Evolutionary conservation across 2,797 vertebrate species (phyloP), one percentile per base, ranked within the genome.

Genomic region (Lagorchestes hirsutus): DNA sequence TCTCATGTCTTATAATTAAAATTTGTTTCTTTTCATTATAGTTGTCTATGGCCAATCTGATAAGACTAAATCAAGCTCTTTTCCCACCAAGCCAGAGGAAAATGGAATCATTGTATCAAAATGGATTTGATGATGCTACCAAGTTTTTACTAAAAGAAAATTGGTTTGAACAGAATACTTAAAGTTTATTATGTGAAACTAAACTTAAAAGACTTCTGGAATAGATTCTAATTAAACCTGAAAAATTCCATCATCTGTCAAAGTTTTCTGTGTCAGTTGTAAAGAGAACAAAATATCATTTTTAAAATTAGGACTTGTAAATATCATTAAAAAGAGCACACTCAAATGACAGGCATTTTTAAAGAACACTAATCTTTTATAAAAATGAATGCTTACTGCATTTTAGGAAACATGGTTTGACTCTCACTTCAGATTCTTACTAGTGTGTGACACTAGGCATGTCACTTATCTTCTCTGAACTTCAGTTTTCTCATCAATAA

Each of bases 1-100:
- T 87, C 22, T 46, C 40, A 3, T 0, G 0, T 14, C 31, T 54
- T 8, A 1, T 0, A 0, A 29, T 46, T n/a, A 5, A 31, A 0
- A 0, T 18, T 27, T 82, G 2, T 31, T 3, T 91, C 90, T 57
- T 55, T 92, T 54, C 96, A 4, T 97, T 98, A 97, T 93, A 99
- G 99, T 57, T 99, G 96, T 99, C 99, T 12, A 0, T 98, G 97
- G 98, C 99, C 74, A 99, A 99, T 98, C 29, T 99, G 56, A 96
- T 98, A 97, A 98, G 99, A 94, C 98, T 99, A 96, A 99, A 98
- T 97, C 99, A 98, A 96, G 99, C 99, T 92, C 98, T 99, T 58
- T 99, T 99, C 98, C 99, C 99, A 4, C 99, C 99, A 0, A 82
- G 98, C 82, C 74, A 93, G 93, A 28, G 94, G 92, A 97, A 96